phyloP scores from a whole-genome alignment of 2,888 invertebrate species.

The Lymantria dispar region DNA sequence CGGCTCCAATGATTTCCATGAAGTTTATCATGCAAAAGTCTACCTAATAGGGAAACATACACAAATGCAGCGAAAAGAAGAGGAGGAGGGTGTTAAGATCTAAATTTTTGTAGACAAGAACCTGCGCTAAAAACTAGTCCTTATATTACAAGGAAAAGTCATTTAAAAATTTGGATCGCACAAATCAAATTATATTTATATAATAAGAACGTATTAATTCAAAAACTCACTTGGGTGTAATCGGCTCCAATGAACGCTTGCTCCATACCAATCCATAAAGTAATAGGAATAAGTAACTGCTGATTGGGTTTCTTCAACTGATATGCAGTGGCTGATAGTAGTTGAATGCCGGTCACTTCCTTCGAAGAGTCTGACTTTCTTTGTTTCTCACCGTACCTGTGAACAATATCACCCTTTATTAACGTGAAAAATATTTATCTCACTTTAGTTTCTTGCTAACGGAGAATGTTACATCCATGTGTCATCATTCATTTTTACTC shows the following conservation, averaged over 20 bases:
- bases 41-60: too few species aligned
- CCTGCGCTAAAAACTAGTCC: too few species aligned
- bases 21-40: too few species aligned
- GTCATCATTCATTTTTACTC: too few species aligned
- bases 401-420: not conserved
- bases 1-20: too few species aligned
- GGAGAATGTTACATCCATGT: not conserved
- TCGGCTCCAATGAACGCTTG: constrained; percentile 98
- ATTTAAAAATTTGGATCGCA: too few species aligned
- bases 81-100: too few species aligned
- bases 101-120: too few species aligned
- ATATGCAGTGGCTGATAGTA: constrained; percentile 93
- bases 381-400: constrained; percentile 93
- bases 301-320: constrained; percentile 96
- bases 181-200: too few species aligned
- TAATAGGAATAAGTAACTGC: constrained; percentile 95
- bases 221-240: constrained; percentile 88
- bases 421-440: not conserved
- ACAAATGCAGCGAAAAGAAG: too few species aligned
- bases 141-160: too few species aligned
- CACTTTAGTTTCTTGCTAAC: not conserved
- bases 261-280: constrained; percentile 98
- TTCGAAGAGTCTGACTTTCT: constrained; percentile 87
- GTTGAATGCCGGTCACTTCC: constrained; percentile 89
- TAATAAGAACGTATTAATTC: not conserved